Evolutionary conservation across 2,797 vertebrate species (phyloP).

Genomic region (Tenualosa ilisha): DNA sequence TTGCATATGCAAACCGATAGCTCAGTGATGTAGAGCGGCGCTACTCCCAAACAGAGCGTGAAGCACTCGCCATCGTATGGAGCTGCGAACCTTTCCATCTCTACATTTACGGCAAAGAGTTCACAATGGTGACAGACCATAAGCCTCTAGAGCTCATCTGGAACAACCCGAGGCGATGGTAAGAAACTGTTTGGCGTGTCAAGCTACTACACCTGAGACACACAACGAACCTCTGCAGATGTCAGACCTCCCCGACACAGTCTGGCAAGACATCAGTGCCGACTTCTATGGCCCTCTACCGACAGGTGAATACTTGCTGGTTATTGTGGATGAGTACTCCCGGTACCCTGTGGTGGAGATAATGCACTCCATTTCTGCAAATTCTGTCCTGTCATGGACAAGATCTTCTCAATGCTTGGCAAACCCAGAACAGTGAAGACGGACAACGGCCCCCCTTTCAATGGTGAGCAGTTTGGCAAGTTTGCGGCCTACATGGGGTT

Average conservation of each 20-base stretch:
- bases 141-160: constrained; percentile 51
- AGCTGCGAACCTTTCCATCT: constrained; percentile 50
- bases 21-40: constrained; percentile 43
- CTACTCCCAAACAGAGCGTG: constrained; percentile 46
- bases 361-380: not conserved
- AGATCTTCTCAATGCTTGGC: not conserved
- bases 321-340: not conserved
- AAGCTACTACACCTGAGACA: constrained; percentile 24
- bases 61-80: constrained; percentile 54
- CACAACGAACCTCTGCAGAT: constrained; percentile 26
- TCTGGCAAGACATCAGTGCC: not conserved
- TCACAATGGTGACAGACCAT: constrained; percentile 50
- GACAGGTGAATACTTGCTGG: no score
- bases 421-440: constrained; percentile 8
- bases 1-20: constrained; percentile 36
- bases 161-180: constrained; percentile 44
- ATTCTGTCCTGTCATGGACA: not conserved
- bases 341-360: not conserved
- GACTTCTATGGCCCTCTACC: not conserved
- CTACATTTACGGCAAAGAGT: constrained; percentile 44
- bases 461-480: not conserved
- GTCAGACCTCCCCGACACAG: not conserved
- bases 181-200: constrained; percentile 29
- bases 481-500: not conserved
- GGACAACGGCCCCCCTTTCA: not conserved